A percentile compares a stretch with the other conserved stretches of the same genome.
phyloP scores from a whole-genome alignment of 2,113 vertebrate genomes.

The Oryzias melastigma region DNA sequence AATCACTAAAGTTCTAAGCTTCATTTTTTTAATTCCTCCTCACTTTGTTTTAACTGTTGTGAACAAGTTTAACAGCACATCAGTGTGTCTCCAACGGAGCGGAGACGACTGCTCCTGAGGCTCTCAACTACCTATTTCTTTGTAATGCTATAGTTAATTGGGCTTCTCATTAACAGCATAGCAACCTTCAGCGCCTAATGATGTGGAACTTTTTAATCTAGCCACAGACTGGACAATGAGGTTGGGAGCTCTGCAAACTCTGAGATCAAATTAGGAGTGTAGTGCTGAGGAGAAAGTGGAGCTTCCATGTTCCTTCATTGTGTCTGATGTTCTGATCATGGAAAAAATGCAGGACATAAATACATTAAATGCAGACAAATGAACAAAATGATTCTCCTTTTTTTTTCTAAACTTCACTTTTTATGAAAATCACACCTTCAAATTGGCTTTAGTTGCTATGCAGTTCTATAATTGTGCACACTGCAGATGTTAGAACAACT shows the following conservation, averaged over 20 bases:
- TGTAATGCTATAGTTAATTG: conserved; percentile 60
- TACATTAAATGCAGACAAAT: neutral
- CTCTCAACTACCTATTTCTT: too few relatives aligned
- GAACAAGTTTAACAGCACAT: conserved; percentile 38
- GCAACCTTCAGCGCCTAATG: conserved; percentile 68
- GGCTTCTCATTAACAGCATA: conserved; percentile 69
- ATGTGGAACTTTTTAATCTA: conserved; percentile 75
- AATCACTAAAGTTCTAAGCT: too few relatives aligned
- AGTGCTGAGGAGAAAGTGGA: conserved; percentile 7
- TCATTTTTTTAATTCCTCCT: too few relatives aligned
- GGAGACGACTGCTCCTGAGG: conserved; percentile 28
- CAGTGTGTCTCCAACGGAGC: conserved; percentile 41
- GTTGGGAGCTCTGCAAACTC: conserved; percentile 19
- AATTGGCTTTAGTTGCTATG: too few relatives aligned
- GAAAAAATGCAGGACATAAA: neutral
- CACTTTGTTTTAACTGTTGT: too few relatives aligned
- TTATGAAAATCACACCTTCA: too few relatives aligned
- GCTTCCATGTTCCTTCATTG: conserved; percentile 35
- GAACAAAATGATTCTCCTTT: too few relatives aligned
- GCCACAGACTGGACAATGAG: conserved; percentile 53
- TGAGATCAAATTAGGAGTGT: conserved; percentile 49
- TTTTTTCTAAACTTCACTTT: too few relatives aligned
- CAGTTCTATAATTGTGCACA: too few relatives aligned
- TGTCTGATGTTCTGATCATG: conserved; percentile 36
- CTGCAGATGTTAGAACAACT: too few relatives aligned